These are phyloP conservation scores for Rhynchomys soricoides DNA, from an alignment of 2,113 vertebrate species.

Conservation along the genomic window DNA sequence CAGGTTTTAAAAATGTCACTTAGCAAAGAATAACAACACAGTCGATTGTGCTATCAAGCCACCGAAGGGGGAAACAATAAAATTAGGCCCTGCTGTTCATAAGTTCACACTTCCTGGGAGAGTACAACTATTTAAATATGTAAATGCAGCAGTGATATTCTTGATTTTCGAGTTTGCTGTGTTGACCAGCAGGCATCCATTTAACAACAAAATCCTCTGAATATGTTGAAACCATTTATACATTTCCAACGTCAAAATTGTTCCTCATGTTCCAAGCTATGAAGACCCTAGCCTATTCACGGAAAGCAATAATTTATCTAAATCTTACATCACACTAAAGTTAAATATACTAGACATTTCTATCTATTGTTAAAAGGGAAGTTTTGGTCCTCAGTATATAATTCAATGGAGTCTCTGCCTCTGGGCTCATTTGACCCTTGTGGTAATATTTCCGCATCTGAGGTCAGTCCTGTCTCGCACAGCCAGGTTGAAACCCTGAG, in stretches of 20 bases:
- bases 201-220: background rate
- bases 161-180: conserved; percentile 23
- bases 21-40: conserved; percentile 58
- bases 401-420: background rate
- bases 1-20: conserved; percentile 62
- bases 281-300: background rate
- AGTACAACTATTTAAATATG: conserved; percentile 30
- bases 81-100: conserved; percentile 21
- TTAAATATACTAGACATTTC: background rate
- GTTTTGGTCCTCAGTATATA: background rate
- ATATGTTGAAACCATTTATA: background rate
- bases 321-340: conserved; percentile 3
- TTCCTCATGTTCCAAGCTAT: background rate
- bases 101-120: conserved; percentile 25
- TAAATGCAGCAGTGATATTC: background rate
- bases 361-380: conserved; percentile 37
- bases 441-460: background rate
- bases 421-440: background rate
- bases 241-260: conserved; percentile 30
- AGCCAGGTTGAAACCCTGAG: background rate
- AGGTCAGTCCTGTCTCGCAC: background rate
- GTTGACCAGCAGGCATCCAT: background rate
- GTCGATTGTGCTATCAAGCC: conserved; percentile 53
- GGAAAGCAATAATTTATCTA: conserved; percentile 13
- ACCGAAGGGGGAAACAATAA: conserved; percentile 51